These are phyloP conservation scores for Brevimyrus niger DNA, from an alignment of 2,113 vertebrate genomes.

Conservation along the genomic window DNA sequence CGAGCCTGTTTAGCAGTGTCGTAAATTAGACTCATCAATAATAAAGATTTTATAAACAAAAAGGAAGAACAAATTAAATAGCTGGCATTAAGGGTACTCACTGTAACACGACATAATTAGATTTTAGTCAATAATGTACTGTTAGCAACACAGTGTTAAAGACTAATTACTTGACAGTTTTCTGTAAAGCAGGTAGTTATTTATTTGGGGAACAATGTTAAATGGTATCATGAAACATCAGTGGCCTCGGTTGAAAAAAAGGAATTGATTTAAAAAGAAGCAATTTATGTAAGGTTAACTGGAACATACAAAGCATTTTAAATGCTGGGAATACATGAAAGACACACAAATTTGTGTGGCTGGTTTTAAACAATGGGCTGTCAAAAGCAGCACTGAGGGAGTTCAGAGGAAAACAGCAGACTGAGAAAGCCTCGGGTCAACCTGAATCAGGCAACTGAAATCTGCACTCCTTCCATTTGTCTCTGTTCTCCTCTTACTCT, in stretches of 20 bases:
- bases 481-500: background rate
- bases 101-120: background rate
- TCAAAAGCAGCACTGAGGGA: background rate
- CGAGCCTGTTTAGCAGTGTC: background rate
- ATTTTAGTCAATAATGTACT: background rate
- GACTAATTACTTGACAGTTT: conserved; percentile 2
- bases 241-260: background rate
- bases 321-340: background rate
- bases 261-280: background rate
- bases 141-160: conserved; percentile 1
- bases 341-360: background rate
- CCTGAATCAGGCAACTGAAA: background rate
- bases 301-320: background rate
- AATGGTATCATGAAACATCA: background rate
- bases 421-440: background rate
- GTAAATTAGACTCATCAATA: conserved; percentile 5
- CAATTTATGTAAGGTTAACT: background rate
- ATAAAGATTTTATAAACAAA: conserved; percentile 8
- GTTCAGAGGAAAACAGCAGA: background rate
- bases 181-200: background rate
- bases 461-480: background rate
- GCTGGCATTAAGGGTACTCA: background rate
- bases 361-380: background rate
- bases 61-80: conserved; percentile 11
- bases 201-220: background rate